Evolutionary conservation across 2,797 vertebrate genomes (phyloP), one percentile per base, ranked within the genome.

Genomic region (Halcyon chelicuti): DNA sequence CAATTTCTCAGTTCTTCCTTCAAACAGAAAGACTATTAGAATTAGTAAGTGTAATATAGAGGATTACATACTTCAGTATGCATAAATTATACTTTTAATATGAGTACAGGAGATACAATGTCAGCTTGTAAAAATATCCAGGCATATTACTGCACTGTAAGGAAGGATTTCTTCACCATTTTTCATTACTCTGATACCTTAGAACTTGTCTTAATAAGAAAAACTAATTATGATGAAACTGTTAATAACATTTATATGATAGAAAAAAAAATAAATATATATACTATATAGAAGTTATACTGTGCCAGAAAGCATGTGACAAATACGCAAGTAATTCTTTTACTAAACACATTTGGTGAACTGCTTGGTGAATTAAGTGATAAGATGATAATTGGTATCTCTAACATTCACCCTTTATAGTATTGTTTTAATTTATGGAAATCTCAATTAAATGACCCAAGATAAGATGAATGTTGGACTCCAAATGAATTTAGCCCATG

Each of bases 391-490:
- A 63, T 65, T 67, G 9, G 5, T 91, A 55, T 75, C 31, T 89
- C 26, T 81, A 94, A 58, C 9, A 54, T 68, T 86, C 89, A 42
- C 15, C 62, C 12, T 31, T 88, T 73, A 62, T 75, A 55, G 5
- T 60, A 54, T 22, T 86, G 14, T 39, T 88, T 95, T 93, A 85
- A 86, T 91, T 97, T 88, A 90, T 70, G 37, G 5, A 2, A 85
- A 80, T 93, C 79, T 95, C 52, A 91, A 42, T 72, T 92, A 90
- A 89, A 87, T 92, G 9, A 71, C 21, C 7, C 9, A 71, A 29
- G 23, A 81, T 93, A 93, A 92, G 54, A 79, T 11, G 95, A 67
- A 91, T 84, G 10, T 71, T 93, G 40, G 8, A 88, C 94, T 75
- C 7, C 21, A 90, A 94, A 72, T 70, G 4, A 93, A 84, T 33